Conservation (phyloP, 2,888 invertebrate species). For the Physocephala rufipes region DNA sequence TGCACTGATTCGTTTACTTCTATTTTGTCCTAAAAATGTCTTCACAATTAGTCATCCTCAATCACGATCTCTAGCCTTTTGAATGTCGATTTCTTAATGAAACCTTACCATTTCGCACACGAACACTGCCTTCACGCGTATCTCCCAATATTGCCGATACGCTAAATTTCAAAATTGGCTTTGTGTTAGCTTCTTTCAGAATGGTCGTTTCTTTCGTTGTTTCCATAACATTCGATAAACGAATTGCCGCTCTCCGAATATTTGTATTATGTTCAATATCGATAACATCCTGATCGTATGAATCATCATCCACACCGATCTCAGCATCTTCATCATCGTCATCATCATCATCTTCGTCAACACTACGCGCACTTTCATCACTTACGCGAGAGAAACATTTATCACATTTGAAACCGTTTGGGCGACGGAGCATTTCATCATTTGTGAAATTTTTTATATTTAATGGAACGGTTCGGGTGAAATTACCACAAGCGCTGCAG, state of each 20-base stretch:
- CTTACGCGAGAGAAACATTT: conserved; percentile 51
- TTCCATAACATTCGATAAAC: conserved; percentile 57
- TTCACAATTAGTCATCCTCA: no score
- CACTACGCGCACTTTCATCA: conserved; percentile 40
- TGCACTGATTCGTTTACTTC: no score
- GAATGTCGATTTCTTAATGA: not conserved
- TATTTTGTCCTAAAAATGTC: no score
- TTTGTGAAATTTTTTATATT: conserved; percentile 52
- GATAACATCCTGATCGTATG: conserved; percentile 50
- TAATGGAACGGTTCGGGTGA: conserved; percentile 50
- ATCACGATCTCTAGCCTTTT: no score
- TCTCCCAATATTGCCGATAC: conserved; percentile 88
- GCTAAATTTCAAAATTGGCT: conserved; percentile 89
- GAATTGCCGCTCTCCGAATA: conserved; percentile 46
- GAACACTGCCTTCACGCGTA: conserved; percentile 65
- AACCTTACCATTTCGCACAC: conserved; percentile 65
- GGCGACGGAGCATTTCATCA: conserved; percentile 50
- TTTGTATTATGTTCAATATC: conserved; percentile 45
- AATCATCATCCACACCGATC: conserved; percentile 51
- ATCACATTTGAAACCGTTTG: conserved; percentile 59
- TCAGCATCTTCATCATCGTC: conserved; percentile 46
- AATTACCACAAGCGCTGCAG: conserved; percentile 59
- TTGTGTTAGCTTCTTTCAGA: conserved; percentile 67
- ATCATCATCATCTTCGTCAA: conserved; percentile 25
- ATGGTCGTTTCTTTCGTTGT: conserved; percentile 54